Evolutionary conservation across 2,113 vertebrate species (phyloP), one percentile per base, ranked within the genome.

Genomic region (Candoia aspera): DNA sequence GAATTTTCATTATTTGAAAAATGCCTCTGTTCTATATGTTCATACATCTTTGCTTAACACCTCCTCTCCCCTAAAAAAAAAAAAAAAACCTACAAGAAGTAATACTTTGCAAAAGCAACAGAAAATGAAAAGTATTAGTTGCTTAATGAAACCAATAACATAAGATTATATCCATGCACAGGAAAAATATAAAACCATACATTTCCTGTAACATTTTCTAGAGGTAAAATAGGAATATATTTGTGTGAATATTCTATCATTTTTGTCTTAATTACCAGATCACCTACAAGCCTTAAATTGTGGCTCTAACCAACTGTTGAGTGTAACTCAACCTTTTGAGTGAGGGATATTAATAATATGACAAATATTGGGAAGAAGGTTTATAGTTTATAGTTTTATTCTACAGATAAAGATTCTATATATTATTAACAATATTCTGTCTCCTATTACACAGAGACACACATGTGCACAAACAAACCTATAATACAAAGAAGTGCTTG

Each of bases 1-100:
- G n/a, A 95, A 92, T 84, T 93, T 33, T 46, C 87, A 88, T 92
- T 92, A 0, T 91, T 92, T 93, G 54, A 95, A 95, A 94, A 91
- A 64, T 87, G 11, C 6, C 59, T 92, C 92, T 90, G 87, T 62
- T 93, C 94, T 93, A 57, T 46, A 79, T 93, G 53, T 96, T 94
- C 73, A 17, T 15, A 92, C 92, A 8, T 58, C 87, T 73, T 93
- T 94, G 0, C 54, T 90, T 93, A 93, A 93, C 37, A 53, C 29
- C 21, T 88, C 62, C 87, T 89, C 87, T 87, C 2, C 15, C n/a
- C n/a, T 19, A 2, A 73, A 73, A 64, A 73, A 73, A 73, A 73
- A 64, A 73, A 73, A 37, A 79, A 37, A 90, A 37, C 88, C 84
- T 93, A 79, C 64, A 86, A 55, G 33, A 64, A 86, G 49, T 42